phyloP scores from a whole-genome alignment of 1,140 invertebrate genomes.

The Ceratosolen solmsi region DNA sequence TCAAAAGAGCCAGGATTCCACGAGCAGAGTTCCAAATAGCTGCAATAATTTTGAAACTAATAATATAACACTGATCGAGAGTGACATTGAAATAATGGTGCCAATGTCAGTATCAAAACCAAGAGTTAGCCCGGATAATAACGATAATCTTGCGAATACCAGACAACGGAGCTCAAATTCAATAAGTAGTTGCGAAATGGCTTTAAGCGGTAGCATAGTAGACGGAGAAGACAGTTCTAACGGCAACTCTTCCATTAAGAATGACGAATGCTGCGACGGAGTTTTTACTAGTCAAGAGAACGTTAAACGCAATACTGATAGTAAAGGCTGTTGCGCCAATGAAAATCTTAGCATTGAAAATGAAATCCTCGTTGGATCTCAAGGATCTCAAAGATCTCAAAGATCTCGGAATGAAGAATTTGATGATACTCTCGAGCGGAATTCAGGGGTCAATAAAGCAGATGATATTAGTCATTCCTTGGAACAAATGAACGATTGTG shows the following conservation, averaged over 20 bases:
- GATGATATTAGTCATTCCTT: slow-evolving; percentile 36
- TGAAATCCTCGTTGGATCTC: not conserved
- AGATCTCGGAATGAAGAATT: not conserved
- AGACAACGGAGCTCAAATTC: slow-evolving; percentile 71
- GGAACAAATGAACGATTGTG: slow-evolving; percentile 30
- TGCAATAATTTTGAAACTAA: slow-evolving; percentile 31
- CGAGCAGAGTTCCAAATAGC: slow-evolving; percentile 21
- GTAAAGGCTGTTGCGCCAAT: slow-evolving; percentile 15
- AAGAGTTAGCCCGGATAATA: slow-evolving; percentile 54
- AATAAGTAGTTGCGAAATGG: slow-evolving; percentile 73
- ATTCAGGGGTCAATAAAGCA: slow-evolving; percentile 12
- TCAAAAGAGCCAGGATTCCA: slow-evolving; percentile 48
- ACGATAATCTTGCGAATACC: slow-evolving; percentile 56
- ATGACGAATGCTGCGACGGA: slow-evolving; percentile 48
- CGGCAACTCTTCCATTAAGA: slow-evolving; percentile 56
- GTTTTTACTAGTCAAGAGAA: slow-evolving; percentile 45
- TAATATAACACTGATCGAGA: slow-evolving; percentile 54
- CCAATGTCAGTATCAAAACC: slow-evolving; percentile 68
- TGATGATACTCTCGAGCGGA: not conserved
- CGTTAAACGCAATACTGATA: slow-evolving; percentile 17
- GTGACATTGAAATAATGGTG: slow-evolving; percentile 69
- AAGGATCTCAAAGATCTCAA: too few species aligned
- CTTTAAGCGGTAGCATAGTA: slow-evolving; percentile 65
- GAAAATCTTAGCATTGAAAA: slow-evolving; percentile 11
- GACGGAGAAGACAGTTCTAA: slow-evolving; percentile 65